A percentile compares a stretch with the other conserved stretches of the same genome.
Conservation (phyloP, 2,888 invertebrate genomes). For the Drosophila bunnanda region DNA sequence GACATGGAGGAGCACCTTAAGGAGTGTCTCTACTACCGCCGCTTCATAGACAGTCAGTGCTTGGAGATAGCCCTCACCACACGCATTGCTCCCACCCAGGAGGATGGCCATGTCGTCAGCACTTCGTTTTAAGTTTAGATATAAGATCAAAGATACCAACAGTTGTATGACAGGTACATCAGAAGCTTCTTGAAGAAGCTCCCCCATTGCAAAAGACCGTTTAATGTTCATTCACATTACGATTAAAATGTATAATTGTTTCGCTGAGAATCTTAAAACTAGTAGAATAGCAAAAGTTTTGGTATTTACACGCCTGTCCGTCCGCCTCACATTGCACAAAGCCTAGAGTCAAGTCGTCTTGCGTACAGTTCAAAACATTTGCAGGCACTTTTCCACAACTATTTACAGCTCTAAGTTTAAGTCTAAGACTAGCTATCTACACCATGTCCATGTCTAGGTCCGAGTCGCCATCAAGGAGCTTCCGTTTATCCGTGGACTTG, state of each 20-base stretch:
- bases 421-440: constrained; percentile 52
- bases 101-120: constrained; percentile 3
- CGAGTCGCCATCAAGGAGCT: constrained; percentile 77
- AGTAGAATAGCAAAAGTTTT: constrained; percentile 33
- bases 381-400: constrained; percentile 61
- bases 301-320: constrained; percentile 40
- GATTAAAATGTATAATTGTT: constrained; percentile 44
- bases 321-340: constrained; percentile 36
- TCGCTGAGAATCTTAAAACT: constrained; percentile 33
- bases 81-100: constrained; percentile 18
- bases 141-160: neutral
- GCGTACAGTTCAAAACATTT: constrained; percentile 41
- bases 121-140: constrained; percentile 7
- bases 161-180: neutral
- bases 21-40: constrained; percentile 68
- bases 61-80: constrained; percentile 49
- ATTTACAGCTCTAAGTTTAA: constrained; percentile 36
- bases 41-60: constrained; percentile 54
- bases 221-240: constrained; percentile 11
- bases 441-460: constrained; percentile 82
- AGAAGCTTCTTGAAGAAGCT: constrained; percentile 22
- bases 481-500: constrained; percentile 60
- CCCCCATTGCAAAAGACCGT: neutral
- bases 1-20: constrained; percentile 75
- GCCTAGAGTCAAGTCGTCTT: constrained; percentile 35